Conservation (phyloP, 2,797 vertebrate species). For the Gymnopithys bicolor region DNA sequence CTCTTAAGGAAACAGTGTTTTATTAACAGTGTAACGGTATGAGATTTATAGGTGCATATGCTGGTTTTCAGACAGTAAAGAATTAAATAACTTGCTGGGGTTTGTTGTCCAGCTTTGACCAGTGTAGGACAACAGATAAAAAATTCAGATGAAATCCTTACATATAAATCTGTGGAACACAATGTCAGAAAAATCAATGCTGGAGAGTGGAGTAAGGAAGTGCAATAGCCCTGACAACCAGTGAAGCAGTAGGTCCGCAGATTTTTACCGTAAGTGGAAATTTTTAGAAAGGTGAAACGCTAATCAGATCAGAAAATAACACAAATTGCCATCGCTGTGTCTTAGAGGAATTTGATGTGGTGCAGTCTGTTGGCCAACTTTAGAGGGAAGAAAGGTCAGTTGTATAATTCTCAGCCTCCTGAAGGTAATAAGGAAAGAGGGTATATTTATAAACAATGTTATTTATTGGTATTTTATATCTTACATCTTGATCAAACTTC, state of each 20-base stretch:
- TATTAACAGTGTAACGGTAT: not conserved
- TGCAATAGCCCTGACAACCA: not conserved
- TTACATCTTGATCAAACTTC: not conserved
- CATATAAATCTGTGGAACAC: not conserved
- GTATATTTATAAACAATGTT: not conserved
- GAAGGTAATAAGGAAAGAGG: not conserved
- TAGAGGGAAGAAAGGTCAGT: not conserved
- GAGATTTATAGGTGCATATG: not conserved
- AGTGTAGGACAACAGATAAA: not conserved
- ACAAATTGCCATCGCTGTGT: not conserved
- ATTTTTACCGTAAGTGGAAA: not conserved
- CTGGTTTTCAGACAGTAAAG: not conserved
- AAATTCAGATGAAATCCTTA: not conserved
- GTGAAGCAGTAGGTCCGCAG: not conserved
- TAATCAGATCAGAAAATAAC: not conserved
- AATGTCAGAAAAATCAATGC: rapidly evolving
- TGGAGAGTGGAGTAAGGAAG: not conserved
- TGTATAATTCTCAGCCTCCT: not conserved
- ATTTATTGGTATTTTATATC: not conserved
- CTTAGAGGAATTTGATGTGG: not conserved
- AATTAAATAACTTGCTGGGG: not conserved
- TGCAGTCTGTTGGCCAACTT: not conserved
- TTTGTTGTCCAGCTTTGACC: not conserved
- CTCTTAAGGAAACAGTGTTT: not conserved
- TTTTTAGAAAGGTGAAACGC: not conserved